Conservation (phyloP, 2,888 invertebrate species). For the Eurytoma adleriae region DNA sequence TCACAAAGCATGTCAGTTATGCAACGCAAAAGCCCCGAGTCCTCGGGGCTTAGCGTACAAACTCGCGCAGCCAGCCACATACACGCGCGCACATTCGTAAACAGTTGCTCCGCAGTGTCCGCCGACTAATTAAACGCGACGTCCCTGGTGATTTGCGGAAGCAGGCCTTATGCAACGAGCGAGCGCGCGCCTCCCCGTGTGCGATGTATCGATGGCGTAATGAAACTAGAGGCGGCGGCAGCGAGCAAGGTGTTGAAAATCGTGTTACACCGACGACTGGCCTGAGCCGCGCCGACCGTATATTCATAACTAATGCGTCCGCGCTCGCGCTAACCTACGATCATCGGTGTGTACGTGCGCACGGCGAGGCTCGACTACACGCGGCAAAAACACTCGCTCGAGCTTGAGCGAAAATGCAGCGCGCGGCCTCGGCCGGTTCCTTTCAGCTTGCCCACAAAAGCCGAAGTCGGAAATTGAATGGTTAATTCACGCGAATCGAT, state of each 20-base stretch:
- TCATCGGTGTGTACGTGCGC: background rate
- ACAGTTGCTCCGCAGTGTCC: background rate
- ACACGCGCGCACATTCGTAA: background rate
- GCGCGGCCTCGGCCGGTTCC: no score
- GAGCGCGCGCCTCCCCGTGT: background rate
- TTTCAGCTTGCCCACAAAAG: no score
- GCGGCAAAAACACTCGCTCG: background rate
- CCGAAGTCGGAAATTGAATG: no score
- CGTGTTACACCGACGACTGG: background rate
- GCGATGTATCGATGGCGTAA: conserved; percentile 10
- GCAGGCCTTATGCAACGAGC: background rate
- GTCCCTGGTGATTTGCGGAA: background rate
- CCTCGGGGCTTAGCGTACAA: background rate
- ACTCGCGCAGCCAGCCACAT: background rate
- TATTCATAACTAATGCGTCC: no score
- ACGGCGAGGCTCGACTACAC: background rate
- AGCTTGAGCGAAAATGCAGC: no score
- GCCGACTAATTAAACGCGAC: background rate
- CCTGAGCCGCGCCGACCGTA: background rate
- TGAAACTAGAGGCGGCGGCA: conserved; percentile 2
- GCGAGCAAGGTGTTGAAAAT: conserved; percentile 30
- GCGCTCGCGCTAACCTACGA: background rate
- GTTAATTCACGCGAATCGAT: no score
- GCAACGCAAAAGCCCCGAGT: background rate
- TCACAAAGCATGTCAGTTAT: no score